phyloP scores from a whole-genome alignment of 1,140 invertebrate genomes.

The Nylanderia fulva region DNA sequence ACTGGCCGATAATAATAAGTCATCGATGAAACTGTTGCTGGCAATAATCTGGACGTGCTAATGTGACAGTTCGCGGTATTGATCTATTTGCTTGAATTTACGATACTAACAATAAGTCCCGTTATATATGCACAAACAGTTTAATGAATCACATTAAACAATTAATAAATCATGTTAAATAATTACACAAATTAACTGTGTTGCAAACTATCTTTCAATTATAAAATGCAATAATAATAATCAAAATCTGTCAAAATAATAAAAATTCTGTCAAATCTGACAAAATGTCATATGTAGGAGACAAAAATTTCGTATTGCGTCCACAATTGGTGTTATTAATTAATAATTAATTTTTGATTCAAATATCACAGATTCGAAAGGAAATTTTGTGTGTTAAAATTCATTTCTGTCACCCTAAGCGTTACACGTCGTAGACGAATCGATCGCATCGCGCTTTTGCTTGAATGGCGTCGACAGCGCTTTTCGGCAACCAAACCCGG shows the following conservation, averaged over 20 bases:
- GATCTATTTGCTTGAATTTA: constrained; percentile 39
- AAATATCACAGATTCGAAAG: too few relatives aligned
- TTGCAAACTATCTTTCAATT: not conserved
- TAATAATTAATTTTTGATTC: not conserved
- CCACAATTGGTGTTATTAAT: too few relatives aligned
- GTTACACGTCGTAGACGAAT: constrained; percentile 2
- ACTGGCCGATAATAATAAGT: constrained; percentile 48
- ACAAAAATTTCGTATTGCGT: not conserved
- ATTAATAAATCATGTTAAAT: too few relatives aligned
- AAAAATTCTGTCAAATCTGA: too few relatives aligned
- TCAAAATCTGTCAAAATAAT: not conserved
- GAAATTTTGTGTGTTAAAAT: not conserved
- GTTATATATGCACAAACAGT: not conserved
- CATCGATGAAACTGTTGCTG: constrained; percentile 25
- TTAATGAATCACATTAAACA: not conserved
- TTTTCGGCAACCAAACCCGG: constrained; percentile 38
- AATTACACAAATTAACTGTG: not conserved
- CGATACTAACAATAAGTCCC: not conserved
- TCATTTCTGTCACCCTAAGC: not conserved
- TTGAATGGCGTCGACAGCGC: constrained; percentile 18
- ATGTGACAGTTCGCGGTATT: not conserved
- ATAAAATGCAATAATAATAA: not conserved
- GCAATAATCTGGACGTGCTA: constrained; percentile 41
- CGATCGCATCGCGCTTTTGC: constrained; percentile 17
- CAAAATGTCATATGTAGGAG: not conserved